A percentile compares a stretch with the other conserved stretches of the same genome.
Evolutionary conservation across 2,113 vertebrate genomes (phyloP).

Genomic region (Entosphenus tridentatus): DNA sequence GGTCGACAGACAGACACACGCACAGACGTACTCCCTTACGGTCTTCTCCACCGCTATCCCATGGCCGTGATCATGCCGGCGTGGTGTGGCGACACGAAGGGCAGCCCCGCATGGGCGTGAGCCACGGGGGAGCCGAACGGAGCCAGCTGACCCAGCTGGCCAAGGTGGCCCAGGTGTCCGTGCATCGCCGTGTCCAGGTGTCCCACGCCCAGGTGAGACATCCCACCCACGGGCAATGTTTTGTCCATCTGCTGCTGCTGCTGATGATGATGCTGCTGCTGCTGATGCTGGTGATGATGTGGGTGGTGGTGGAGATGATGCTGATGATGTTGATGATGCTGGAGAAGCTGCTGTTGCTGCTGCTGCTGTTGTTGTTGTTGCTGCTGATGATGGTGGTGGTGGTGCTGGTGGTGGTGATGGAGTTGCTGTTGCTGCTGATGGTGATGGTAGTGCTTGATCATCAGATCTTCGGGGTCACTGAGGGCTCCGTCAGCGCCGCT

Average conservation of each 20-base stretch:
- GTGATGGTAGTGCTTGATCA: too few relatives aligned
- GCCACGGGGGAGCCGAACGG: conserved; percentile 76
- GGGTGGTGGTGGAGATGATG: conserved; percentile 65
- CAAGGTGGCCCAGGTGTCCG: conserved; percentile 66
- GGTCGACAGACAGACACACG: not conserved
- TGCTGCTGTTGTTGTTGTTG: conserved; percentile 82
- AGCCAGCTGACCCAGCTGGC: conserved; percentile 91
- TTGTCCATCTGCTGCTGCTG: conserved; percentile 17
- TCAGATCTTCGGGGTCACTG: too few relatives aligned
- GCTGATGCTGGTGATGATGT: conserved; percentile 41
- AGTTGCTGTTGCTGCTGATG: too few relatives aligned
- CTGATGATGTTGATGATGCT: conserved; percentile 76
- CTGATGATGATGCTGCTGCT: conserved; percentile 90
- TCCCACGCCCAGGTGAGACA: not conserved
- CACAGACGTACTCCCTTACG: not conserved
- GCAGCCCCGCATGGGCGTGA: conserved; percentile 64
- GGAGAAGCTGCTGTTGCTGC: conserved; percentile 64
- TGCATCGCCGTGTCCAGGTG: conserved; percentile 4
- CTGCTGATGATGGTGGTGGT: conserved; percentile 45
- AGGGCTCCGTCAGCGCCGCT: not conserved
- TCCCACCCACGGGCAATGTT: not conserved
- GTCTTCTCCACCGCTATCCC: conserved; percentile 34
- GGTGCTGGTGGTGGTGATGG: too few relatives aligned
- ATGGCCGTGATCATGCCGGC: conserved; percentile 98
- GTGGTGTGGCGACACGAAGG: conserved; percentile 73